Conservation (phyloP, 2,888 invertebrate species). For the Pilophorus perplexus region DNA sequence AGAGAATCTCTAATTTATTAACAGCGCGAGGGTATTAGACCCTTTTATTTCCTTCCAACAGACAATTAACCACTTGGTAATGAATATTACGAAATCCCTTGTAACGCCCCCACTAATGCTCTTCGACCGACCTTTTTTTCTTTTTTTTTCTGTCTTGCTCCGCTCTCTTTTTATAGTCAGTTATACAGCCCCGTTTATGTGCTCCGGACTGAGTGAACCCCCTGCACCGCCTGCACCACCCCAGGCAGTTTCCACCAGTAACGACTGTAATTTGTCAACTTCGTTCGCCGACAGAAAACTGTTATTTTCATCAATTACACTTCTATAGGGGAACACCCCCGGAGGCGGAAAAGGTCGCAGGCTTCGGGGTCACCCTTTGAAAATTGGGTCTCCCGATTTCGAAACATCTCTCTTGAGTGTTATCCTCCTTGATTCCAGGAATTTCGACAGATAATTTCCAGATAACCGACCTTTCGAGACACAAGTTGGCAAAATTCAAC, state of each 20-base stretch:
- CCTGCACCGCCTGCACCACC: background rate
- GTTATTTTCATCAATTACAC: slow-evolving; percentile 19
- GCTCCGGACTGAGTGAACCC: slow-evolving; percentile 4
- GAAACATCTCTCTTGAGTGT: too few relatives aligned
- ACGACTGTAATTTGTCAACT: slow-evolving; percentile 19
- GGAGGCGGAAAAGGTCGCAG: too few relatives aligned
- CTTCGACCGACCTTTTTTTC: slow-evolving; percentile 18
- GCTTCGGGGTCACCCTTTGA: too few relatives aligned
- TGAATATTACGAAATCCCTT: slow-evolving; percentile 27
- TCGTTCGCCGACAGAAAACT: slow-evolving; percentile 16
- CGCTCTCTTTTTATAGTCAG: slow-evolving; percentile 2
- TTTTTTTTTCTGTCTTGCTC: background rate
- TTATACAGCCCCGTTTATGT: slow-evolving; percentile 15
- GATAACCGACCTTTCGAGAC: too few relatives aligned
- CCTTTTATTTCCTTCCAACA: slow-evolving; percentile 31
- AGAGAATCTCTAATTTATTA: slow-evolving; percentile 16
- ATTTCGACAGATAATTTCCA: too few relatives aligned
- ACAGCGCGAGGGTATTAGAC: slow-evolving; percentile 26
- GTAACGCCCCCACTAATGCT: slow-evolving; percentile 34
- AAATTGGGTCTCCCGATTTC: too few relatives aligned
- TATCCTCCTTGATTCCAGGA: too few relatives aligned
- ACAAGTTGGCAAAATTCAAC: too few relatives aligned
- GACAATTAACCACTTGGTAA: slow-evolving; percentile 32
- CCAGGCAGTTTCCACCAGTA: background rate
- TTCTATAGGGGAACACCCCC: too few relatives aligned